phyloP scores from a whole-genome alignment of 2,113 vertebrate genomes.

The Bos indicus region DNA sequence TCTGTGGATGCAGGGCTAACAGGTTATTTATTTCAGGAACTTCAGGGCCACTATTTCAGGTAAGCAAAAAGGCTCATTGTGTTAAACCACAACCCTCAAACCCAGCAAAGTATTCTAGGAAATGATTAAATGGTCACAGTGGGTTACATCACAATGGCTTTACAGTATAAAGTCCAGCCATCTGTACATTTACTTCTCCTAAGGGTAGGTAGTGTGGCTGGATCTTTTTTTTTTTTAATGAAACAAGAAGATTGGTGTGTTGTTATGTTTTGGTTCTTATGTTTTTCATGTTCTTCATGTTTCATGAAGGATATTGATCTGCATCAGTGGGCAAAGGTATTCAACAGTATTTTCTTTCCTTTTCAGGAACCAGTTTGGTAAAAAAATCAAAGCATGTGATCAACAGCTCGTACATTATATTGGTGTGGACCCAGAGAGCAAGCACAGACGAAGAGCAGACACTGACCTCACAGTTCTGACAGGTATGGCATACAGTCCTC shows the following conservation, averaged over 20 bases:
- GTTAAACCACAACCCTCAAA: neutral
- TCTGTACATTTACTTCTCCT: neutral
- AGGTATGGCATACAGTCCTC: constrained; percentile 73
- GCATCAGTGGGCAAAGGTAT: neutral
- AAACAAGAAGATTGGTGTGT: neutral
- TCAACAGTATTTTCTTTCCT: constrained; percentile 16
- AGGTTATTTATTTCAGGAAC: neutral
- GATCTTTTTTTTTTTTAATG: neutral
- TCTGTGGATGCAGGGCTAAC: neutral
- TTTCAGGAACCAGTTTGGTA: constrained; percentile 84
- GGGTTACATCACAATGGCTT: neutral
- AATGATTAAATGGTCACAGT: neutral
- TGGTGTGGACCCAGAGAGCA: too few species aligned
- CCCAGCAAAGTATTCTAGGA: neutral
- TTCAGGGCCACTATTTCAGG: neutral
- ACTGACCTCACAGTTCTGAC: too few species aligned
- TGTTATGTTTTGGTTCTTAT: neutral
- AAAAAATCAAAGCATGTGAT: constrained; percentile 83
- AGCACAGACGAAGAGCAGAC: too few species aligned
- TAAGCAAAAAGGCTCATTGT: neutral
- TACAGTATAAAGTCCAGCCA: neutral
- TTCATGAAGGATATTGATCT: neutral
- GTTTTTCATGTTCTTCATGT: neutral
- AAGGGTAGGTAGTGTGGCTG: neutral
- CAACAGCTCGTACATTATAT: neutral